Conservation (phyloP, 2,888 invertebrate species). For the Colostygia pectinataria region DNA sequence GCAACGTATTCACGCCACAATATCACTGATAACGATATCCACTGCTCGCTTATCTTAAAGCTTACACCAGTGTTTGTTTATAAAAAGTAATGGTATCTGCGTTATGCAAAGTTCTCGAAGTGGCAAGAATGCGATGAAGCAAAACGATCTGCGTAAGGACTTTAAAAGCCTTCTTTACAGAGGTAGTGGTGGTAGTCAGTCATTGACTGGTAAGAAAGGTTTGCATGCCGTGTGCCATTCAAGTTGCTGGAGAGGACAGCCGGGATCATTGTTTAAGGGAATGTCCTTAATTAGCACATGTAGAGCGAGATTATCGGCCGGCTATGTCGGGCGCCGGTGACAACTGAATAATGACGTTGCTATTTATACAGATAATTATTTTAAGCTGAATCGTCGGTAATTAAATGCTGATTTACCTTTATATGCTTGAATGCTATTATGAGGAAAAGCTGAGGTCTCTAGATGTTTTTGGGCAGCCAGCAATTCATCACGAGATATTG, state of each 20-base stretch:
- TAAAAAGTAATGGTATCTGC: constrained; percentile 41
- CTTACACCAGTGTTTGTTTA: neutral
- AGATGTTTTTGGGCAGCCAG: neutral
- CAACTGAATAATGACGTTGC: constrained; percentile 72
- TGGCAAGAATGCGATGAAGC: constrained; percentile 51
- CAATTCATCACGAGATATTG: too few species aligned
- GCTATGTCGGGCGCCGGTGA: constrained; percentile 59
- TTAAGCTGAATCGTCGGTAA: constrained; percentile 36
- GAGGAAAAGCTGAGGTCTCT: too few species aligned
- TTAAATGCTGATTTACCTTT: constrained; percentile 34
- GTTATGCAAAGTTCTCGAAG: constrained; percentile 14
- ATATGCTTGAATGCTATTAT: constrained; percentile 23
- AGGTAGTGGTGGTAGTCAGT: constrained; percentile 68
- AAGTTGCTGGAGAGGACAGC: constrained; percentile 60
- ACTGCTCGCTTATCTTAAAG: constrained; percentile 31
- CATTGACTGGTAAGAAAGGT: constrained; percentile 63
- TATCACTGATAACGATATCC: constrained; percentile 31
- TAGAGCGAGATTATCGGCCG: constrained; percentile 71
- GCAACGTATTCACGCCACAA: constrained; percentile 42
- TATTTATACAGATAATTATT: constrained; percentile 51
- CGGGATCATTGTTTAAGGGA: constrained; percentile 72
- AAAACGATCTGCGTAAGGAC: constrained; percentile 66
- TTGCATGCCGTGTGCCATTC: constrained; percentile 58
- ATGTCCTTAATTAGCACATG: constrained; percentile 78
- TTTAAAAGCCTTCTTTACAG: constrained; percentile 63